A percentile compares a stretch with the other conserved stretches of the same genome.
Conservation (phyloP, 2,797 vertebrate genomes). For the Scolopax bukidnonensis region DNA sequence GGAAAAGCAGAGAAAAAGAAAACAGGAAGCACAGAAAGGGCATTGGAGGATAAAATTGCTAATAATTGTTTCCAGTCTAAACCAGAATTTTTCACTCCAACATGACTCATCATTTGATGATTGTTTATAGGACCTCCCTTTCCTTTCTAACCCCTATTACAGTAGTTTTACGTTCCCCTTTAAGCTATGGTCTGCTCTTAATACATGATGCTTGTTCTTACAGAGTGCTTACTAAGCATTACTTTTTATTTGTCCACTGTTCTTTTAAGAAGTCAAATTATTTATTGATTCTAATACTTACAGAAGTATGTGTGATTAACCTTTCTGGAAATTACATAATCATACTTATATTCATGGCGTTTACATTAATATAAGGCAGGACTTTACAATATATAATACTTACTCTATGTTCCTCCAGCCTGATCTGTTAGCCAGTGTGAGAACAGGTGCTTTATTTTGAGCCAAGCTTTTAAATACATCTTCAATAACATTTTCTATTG, state of each 20-base stretch:
- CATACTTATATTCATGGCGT: neutral
- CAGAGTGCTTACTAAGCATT: neutral
- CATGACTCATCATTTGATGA: neutral
- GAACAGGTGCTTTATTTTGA: constrained; percentile 84
- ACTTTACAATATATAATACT: constrained; percentile 32
- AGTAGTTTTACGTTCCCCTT: neutral
- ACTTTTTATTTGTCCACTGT: neutral
- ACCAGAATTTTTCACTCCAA: neutral
- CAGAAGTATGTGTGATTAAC: neutral
- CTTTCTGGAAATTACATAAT: neutral
- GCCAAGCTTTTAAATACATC: constrained; percentile 83
- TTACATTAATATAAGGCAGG: neutral
- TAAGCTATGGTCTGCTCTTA: neutral
- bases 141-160: neutral
- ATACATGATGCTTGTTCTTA: neutral
- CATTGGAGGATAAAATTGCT: neutral
- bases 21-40: neutral
- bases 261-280: neutral
- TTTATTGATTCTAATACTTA: neutral
- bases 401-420: constrained; percentile 91
- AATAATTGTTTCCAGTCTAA: neutral
- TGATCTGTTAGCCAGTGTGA: constrained; percentile 84
- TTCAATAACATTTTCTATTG: constrained; percentile 89
- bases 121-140: neutral
- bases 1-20: neutral